Base-by-base conservation (phyloP, 2,797 vertebrate species). In the Bradypodion pumilum region DNA sequence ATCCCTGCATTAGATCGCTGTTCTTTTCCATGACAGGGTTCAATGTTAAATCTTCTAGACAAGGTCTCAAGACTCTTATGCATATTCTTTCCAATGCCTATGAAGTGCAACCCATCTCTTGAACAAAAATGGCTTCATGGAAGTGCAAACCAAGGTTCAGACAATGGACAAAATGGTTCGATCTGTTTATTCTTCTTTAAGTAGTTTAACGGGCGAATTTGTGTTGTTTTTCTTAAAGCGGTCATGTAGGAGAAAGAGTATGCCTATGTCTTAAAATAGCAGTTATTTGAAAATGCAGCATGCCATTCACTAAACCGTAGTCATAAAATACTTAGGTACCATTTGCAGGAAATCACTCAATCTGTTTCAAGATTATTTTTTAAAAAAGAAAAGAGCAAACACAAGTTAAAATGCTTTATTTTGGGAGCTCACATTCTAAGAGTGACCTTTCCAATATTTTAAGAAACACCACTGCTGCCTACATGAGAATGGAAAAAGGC, bases 151-250 rank as follows among this genome's bases (percentile, higher is more conserved):
- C 2, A 56, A 8, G 46, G 46, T 49, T 56, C 21, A 56, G 52
- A 56, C 52, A 15, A 56, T 56, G 52, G 52, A 56, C 52, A 56
- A 56, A 56, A 56, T 56, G 52, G 52, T 15, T 29, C 16, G 40
- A 59, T 42, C 16, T 77, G 3, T 56, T 77, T 40, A 19, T 19
- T 6, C 25, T 77, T 40, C 40, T 29, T 52, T 60, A 7, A 77
- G n/a, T 63, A 60, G 37, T 23, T 52, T 56, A 83, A 85, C 73
- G 37, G 90, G 68, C 46, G 84, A 85, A 69, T 84, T 63, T 82
- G 29, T 74, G 72, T 44, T 88, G 70, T 49, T 85, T 92, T 89
- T 16, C 2, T 90, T 79, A 75, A 29, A n/a, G 7, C 0, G 0
- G 60, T 7, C 35, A 12, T 15, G 2, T 7, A 12, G n/a, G n/a